Evolutionary conservation across 2,888 invertebrate genomes (phyloP), one percentile per base, ranked within the genome.

Genomic region (Heteropelma amictum): DNA sequence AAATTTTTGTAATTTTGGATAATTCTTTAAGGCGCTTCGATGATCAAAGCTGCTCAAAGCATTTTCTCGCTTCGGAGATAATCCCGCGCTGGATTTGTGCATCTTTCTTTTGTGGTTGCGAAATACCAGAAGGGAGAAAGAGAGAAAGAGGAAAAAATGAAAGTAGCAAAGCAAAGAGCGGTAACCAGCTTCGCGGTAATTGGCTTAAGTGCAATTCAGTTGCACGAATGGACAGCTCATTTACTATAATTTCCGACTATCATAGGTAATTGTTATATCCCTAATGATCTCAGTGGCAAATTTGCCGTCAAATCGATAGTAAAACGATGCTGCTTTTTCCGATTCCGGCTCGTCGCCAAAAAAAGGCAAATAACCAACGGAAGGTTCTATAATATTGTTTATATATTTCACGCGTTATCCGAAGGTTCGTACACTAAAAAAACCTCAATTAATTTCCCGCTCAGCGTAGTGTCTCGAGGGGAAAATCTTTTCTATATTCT

Each of bases 201-300:
- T 75, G 75, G 71, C 71, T 56, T 40, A 71, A 19, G 75, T 67
- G 75, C 71, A 71, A 71, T 71, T 67, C 75, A 75, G 56, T 64
- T 42, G 67, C 75, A 67, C 71, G 56, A 71, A 75, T 75, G 67
- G 71, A 75, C 75, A 75, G 71, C 75, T 75, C 71, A 71, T 75
- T 75, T 61, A 67, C 61, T 67, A 63, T 75, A 75, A 75, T 75
- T 75, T 49, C 71, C 56, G 51, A 71, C 71, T 71, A 67, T 71
- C 75, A 51, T 71, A 67, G 71, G 71, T 67, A 68, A 75, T 75
- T 71, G 71, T 71, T 63, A 71, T 71, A 75, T 75, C 67, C 71
- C 71, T 75, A 58, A 75, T 75, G 74, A 72, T 64, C 45, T n/a
- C n/a, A n/a, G 47, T 54, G 45, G 21, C 33, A 33, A 23, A 63